phyloP scores from a whole-genome alignment of 2,888 invertebrate genomes.

The Acleris laterana region DNA sequence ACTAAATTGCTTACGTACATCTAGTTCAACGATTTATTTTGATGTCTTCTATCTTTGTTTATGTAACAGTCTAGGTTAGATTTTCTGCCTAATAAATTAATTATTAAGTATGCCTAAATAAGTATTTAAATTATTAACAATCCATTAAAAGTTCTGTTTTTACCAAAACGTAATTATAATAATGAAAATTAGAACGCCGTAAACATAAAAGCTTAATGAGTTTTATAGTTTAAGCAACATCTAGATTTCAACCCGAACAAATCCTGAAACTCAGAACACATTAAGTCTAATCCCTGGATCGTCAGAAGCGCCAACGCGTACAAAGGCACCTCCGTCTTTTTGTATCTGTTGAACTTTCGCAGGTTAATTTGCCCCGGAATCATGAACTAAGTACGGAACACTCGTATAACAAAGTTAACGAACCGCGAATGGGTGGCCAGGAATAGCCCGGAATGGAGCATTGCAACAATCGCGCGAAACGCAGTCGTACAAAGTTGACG shows the following conservation, averaged over 20 bases:
- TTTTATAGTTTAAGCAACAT: not conserved
- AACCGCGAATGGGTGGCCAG: conserved; percentile 75
- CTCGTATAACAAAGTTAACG: conserved; percentile 79
- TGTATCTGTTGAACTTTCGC: conserved; percentile 42
- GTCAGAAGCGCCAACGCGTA: not conserved
- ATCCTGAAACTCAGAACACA: conserved; percentile 1
- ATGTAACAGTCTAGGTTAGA: no score
- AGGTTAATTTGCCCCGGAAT: conserved; percentile 56
- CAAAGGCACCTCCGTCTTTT: conserved; percentile 18
- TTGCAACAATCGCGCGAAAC: conserved; percentile 77
- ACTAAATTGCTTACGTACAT: no score
- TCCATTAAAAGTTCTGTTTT: not conserved
- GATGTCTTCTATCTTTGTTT: no score
- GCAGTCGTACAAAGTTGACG: conserved; percentile 59
- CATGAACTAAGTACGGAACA: conserved; percentile 72
- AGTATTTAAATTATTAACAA: not conserved
- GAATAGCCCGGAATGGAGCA: conserved; percentile 73
- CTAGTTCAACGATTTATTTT: no score
- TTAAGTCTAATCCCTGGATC: not conserved
- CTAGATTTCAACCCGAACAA: conserved; percentile 18
- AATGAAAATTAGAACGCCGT: not conserved
- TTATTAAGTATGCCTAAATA: no score
- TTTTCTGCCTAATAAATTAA: no score
- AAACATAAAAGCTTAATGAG: not conserved
- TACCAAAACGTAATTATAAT: not conserved